Evolutionary conservation across 2,888 invertebrate species (phyloP), one percentile per base, ranked within the genome.

Genomic region (Caenorhabditis becei): DNA sequence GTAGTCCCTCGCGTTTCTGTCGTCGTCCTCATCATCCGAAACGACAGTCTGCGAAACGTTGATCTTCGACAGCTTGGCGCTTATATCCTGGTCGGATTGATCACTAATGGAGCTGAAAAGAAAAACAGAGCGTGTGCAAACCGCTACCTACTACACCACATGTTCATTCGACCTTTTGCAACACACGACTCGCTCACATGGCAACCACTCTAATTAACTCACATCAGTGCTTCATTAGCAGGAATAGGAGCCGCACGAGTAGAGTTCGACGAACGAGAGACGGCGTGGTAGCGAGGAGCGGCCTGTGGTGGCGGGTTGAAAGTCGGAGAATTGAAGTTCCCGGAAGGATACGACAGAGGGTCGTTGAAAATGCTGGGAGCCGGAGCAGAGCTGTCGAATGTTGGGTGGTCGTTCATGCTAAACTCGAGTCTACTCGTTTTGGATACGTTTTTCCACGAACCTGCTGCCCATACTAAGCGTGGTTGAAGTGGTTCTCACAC

Each of bases 401-500:
- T 23, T 41, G 70, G 53, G 14, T 51, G 53, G 26, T 70, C 47
- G 5, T 59, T 70, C 58, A 56, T 56, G 44, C 67, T 67, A 56
- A 14, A 66, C 41, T 16, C 16, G 20, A 18, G 16, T 28, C n/a
- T 2, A 56, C n/a, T n/a, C n/a, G n/a, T n/a, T 56, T 53, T 53
- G 18, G 8, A 23, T 23, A 53, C 8, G 18, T 23, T 16, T 24
- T 18, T 20, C 18, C 3, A 5, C 18, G 16, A 49, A 49, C 32
- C 7, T 41, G 41, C 41, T 41, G 7, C 41, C 41, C 41, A 41
- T 41, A 14, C 41, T 41, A 7, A 41, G 14, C 11, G 11, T 18
- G 18, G 47, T 47, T 14, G 77, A 59, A 35, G 86, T 83, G 5
- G 83, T 69, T 2, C 87, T 70, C 2, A 86, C 77, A 24, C 75